Conservation (phyloP, 37 sponge, comb jelly and placozoan genomes). For the Haliclona indistincta region DNA sequence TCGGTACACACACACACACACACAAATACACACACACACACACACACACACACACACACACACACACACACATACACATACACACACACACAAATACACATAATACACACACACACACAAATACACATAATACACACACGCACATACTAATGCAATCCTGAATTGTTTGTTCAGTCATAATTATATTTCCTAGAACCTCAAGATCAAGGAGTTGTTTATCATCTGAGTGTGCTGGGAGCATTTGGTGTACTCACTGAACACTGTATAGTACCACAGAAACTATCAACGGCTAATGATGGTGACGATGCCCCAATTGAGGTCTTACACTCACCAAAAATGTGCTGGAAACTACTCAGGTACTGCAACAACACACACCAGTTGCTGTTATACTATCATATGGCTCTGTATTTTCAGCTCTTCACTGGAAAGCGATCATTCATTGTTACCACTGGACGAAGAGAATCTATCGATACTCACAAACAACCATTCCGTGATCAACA, state of each 20-base stretch:
- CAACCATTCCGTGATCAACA: too few species aligned
- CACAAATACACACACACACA: slow-evolving; percentile 29
- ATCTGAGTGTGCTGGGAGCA: slow-evolving; percentile 59
- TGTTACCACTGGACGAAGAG: too few species aligned
- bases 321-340: slow-evolving; percentile 35
- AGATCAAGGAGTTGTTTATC: slow-evolving; percentile 22
- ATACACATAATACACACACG: background rate
- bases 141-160: background rate
- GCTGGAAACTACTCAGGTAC: slow-evolving; percentile 76
- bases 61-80: background rate
- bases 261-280: slow-evolving; percentile 38
- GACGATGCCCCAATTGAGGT: slow-evolving; percentile 81
- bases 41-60: slow-evolving; percentile 9
- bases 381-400: too few species aligned
- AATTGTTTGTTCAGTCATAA: background rate
- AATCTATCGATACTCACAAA: too few species aligned
- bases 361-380: too few species aligned
- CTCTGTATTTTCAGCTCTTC: too few species aligned
- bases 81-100: background rate
- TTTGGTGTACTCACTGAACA: slow-evolving; percentile 54
- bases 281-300: slow-evolving; percentile 36
- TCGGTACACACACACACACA: too few species aligned
- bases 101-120: background rate
- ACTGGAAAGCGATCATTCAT: too few species aligned
- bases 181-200: slow-evolving; percentile 15